Percentiles rank a stretch among this genome's conserved stretches.
Evolutionary conservation across 2,113 vertebrate genomes (phyloP).

Genomic region (Corythornis cristatus): DNA sequence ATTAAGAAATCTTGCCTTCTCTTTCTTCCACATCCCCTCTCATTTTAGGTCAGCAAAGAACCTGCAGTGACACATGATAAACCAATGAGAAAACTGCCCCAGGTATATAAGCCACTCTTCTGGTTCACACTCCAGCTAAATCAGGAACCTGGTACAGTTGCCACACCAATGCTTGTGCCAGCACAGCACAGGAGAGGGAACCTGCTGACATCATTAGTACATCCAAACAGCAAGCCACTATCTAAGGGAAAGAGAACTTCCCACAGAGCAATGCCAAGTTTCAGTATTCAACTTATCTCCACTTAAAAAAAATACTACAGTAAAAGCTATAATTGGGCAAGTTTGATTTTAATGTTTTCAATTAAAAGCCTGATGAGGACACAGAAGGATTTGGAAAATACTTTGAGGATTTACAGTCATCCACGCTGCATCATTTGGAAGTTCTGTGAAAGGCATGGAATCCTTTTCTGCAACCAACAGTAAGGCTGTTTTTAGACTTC

Average conservation of each 20-base stretch:
- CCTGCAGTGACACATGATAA: neutral
- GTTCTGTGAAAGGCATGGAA: neutral
- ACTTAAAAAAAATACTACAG: neutral
- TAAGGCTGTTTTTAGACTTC: constrained; percentile 13
- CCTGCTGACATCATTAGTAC: neutral
- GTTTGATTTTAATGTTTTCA: constrained; percentile 5
- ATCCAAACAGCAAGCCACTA: neutral
- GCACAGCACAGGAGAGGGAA: neutral
- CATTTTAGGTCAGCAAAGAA: neutral
- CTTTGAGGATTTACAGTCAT: constrained; percentile 29
- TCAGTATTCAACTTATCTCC: neutral
- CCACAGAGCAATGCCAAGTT: neutral
- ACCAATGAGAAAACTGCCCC: neutral
- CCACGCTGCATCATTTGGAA: neutral
- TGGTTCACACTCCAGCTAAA: neutral
- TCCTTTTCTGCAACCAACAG: neutral
- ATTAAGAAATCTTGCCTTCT: neutral
- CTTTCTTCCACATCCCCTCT: neutral
- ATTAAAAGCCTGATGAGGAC: neutral
- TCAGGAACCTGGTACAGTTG: neutral
- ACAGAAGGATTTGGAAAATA: constrained; percentile 6
- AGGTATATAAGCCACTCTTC: neutral
- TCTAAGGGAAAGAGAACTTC: neutral
- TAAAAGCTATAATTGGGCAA: neutral
- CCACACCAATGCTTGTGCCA: neutral